Percentiles rank a stretch among this genome's conserved stretches.
Conservation (phyloP, 2,113 vertebrate species). For the Salvelinus fontinalis region DNA sequence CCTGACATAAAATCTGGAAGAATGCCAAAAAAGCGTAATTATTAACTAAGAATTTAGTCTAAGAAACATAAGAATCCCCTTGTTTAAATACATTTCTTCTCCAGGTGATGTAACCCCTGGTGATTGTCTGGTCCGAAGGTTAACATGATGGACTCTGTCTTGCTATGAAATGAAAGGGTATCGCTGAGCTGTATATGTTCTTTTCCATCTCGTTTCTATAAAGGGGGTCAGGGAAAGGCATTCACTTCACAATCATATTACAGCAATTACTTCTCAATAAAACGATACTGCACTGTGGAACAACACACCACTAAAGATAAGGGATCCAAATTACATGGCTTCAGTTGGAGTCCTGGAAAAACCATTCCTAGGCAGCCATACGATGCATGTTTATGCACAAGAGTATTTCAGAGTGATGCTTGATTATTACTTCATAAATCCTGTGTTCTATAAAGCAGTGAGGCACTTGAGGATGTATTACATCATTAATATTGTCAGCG, state of each 20-base stretch:
- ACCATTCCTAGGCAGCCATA: neutral
- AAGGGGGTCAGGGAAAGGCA: neutral
- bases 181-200: too few relatives aligned
- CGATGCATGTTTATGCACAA: neutral
- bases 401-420: neutral
- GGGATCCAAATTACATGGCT: neutral
- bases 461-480: neutral
- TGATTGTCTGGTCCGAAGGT: too few relatives aligned
- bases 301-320: neutral
- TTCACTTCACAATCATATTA: neutral
- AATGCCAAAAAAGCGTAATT: too few relatives aligned
- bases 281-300: neutral
- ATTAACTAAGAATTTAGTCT: too few relatives aligned
- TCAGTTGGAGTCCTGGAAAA: neutral
- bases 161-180: too few relatives aligned
- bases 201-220: neutral
- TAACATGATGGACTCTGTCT: too few relatives aligned
- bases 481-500: conserved; percentile 23
- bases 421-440: conserved; percentile 7
- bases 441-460: neutral
- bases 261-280: neutral
- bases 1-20: neutral
- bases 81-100: too few relatives aligned
- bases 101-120: too few relatives aligned
- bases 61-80: too few relatives aligned